A percentile compares a stretch with the other conserved stretches of the same genome.
Conservation (phyloP, 2,113 vertebrate species). For the Ifrita kowaldi region DNA sequence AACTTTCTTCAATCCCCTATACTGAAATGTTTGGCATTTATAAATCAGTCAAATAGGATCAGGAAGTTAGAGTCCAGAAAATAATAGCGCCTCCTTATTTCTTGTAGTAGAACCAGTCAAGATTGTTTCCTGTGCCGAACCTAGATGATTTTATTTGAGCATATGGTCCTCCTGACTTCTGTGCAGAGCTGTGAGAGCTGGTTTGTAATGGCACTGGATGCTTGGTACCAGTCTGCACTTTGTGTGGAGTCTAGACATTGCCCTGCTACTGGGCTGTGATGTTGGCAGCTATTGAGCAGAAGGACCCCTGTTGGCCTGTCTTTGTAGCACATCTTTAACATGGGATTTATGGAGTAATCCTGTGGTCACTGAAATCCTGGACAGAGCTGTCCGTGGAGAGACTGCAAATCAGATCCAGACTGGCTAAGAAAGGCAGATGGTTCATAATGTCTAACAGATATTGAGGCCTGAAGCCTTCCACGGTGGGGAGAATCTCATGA, state of each 20-base stretch:
- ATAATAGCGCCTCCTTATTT: background rate
- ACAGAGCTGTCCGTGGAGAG: too few species aligned
- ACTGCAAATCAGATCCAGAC: too few species aligned
- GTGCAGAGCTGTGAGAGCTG: background rate
- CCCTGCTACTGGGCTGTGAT: background rate
- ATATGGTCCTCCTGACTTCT: background rate
- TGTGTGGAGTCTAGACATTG: fast-evolving
- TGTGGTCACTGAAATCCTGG: too few species aligned
- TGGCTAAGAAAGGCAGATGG: background rate
- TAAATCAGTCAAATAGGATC: background rate
- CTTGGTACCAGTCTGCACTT: background rate
- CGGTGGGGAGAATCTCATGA: background rate
- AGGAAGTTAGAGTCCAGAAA: background rate
- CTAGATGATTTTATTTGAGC: background rate
- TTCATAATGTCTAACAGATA: background rate
- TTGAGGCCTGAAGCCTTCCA: background rate
- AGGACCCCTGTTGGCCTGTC: too few species aligned
- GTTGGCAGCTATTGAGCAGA: background rate
- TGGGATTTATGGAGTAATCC: too few species aligned
- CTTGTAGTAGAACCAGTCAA: background rate
- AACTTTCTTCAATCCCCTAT: background rate
- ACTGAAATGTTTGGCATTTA: background rate
- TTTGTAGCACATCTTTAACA: too few species aligned
- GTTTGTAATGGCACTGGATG: background rate
- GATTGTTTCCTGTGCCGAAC: background rate